These are phyloP conservation scores for Neoitamus cyanurus DNA, from an alignment of 2,888 invertebrate species.

Conservation along the genomic window DNA sequence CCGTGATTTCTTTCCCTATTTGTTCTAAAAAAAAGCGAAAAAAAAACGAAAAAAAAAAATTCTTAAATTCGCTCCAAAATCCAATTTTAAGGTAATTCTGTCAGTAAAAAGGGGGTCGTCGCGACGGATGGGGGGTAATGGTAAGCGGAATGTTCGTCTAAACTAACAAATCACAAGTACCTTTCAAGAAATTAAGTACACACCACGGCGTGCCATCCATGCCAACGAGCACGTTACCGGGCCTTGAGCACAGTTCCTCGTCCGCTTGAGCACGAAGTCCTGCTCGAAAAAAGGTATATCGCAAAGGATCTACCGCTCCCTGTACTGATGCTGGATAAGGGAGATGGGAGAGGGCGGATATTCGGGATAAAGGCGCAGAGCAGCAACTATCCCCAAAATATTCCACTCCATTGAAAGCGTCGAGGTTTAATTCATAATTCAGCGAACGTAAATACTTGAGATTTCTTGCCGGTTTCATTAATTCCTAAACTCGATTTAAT, in stretches of 20 bases:
- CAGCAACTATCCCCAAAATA: not conserved
- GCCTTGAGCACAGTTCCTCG: not conserved
- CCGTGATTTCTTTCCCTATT: not conserved
- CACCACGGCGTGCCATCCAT: not conserved
- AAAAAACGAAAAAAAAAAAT: not conserved
- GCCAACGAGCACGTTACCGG: not conserved
- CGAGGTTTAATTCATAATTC: conserved; percentile 12
- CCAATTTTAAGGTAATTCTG: not conserved
- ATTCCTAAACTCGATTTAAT: conserved; percentile 6
- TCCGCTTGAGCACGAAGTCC: not conserved
- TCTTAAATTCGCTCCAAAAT: not conserved
- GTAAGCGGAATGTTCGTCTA: not conserved
- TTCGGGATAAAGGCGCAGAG: not conserved
- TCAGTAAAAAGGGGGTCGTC: not conserved
- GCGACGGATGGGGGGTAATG: not conserved
- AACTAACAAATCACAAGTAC: not conserved
- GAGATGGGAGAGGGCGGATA: not conserved
- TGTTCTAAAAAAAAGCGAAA: not conserved
- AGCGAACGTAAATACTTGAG: not conserved
- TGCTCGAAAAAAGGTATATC: not conserved
- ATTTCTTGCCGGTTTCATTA: conserved; percentile 11
- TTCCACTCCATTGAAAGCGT: not conserved
- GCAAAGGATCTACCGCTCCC: not conserved
- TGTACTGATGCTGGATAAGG: not conserved
- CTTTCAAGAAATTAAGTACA: conserved; percentile 5